Conservation (phyloP, 1,140 invertebrate genomes). For the Drosophila setifemur region DNA sequence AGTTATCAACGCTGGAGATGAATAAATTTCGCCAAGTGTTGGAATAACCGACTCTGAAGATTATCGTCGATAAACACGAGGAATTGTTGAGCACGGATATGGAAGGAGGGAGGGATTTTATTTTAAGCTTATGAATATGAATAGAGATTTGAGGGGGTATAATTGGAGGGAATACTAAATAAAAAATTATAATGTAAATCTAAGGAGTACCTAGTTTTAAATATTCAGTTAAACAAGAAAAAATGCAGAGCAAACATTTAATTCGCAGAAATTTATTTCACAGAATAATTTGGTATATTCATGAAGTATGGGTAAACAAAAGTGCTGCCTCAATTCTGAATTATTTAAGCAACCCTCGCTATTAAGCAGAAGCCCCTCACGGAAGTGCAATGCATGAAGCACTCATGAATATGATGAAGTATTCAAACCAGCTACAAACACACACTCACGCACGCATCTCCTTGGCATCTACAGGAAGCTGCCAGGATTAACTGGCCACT, state of each 20-base stretch:
- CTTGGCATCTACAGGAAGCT: constrained; percentile 41
- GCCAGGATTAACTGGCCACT: constrained; percentile 71
- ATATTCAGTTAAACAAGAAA: no score
- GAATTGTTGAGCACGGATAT: neutral
- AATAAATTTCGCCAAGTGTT: constrained; percentile 40
- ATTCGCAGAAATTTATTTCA: neutral
- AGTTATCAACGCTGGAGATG: constrained; percentile 35
- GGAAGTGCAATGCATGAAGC: constrained; percentile 58
- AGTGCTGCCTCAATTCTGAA: neutral
- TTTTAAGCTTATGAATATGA: neutral
- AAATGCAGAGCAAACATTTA: no score
- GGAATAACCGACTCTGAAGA: constrained; percentile 33
- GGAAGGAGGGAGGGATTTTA: constrained; percentile 19
- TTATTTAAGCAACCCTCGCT: constrained; percentile 29
- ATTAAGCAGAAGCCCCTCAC: constrained; percentile 26
- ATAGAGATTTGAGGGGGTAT: neutral
- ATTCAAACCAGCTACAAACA: constrained; percentile 29
- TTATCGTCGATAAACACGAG: constrained; percentile 36
- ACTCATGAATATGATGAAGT: constrained; percentile 55
- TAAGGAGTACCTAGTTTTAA: no score
- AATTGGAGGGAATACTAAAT: neutral
- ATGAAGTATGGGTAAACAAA: no score
- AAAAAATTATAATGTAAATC: no score
- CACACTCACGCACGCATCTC: neutral
- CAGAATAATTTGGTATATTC: no score